phyloP scores from a whole-genome alignment of 2,797 vertebrate genomes.

The Benthosema pterotum region DNA sequence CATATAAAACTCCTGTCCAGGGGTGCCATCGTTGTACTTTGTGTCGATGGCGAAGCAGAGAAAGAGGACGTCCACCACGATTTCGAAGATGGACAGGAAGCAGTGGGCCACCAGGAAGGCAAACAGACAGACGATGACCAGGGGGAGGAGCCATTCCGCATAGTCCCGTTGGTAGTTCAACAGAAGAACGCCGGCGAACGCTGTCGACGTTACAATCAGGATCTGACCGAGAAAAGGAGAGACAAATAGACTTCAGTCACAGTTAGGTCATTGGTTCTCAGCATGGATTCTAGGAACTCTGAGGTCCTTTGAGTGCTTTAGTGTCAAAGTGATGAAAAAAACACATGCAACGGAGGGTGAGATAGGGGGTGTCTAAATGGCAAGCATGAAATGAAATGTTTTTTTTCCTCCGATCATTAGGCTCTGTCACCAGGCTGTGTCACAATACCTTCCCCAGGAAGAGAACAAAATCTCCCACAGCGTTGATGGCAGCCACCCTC shows the following conservation, averaged over 20 bases:
- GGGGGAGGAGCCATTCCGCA: conserved; percentile 94
- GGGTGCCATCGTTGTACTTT: conserved; percentile 96
- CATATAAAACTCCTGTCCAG: conserved; percentile 97
- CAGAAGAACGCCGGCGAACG: conserved; percentile 91
- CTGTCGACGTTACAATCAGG: conserved; percentile 92
- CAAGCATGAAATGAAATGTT: too few relatives aligned
- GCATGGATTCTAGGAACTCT: too few relatives aligned
- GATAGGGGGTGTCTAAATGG: background rate
- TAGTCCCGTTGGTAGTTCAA: conserved; percentile 95
- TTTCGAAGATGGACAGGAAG: conserved; percentile 98
- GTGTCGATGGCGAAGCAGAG: conserved; percentile 98
- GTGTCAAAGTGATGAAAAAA: too few relatives aligned
- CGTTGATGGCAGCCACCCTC: conserved; percentile 95
- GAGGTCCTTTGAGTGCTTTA: background rate
- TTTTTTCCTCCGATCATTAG: too few relatives aligned
- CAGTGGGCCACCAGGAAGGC: conserved; percentile 97
- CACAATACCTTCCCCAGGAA: conserved; percentile 92
- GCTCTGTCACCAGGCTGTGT: background rate
- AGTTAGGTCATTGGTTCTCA: background rate
- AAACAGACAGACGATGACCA: conserved; percentile 95
- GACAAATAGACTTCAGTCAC: background rate
- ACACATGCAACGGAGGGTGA: too few relatives aligned
- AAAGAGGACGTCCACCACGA: conserved; percentile 97
- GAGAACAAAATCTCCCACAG: conserved; percentile 95
- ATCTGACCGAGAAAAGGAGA: conserved; percentile 72